phyloP scores from a whole-genome alignment of 2,797 vertebrate genomes.

The Graptemys geographica region DNA sequence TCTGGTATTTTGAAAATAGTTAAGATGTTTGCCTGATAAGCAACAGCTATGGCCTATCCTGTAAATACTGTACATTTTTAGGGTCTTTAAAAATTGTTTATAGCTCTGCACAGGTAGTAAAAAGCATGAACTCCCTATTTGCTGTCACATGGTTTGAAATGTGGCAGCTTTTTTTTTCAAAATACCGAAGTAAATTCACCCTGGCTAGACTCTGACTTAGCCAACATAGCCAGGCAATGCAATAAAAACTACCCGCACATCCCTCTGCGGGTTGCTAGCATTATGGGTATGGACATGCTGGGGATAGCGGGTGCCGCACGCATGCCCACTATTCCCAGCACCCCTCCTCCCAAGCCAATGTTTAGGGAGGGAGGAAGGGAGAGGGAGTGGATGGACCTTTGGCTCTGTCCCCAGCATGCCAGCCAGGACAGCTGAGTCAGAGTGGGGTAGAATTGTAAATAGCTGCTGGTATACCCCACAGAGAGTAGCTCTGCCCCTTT shows the following conservation, averaged over 20 bases:
- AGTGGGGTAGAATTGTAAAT: neutral
- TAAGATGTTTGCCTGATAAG: neutral
- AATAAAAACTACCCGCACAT: neutral
- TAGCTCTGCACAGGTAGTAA: neutral
- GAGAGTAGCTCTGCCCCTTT: neutral
- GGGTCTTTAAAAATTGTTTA: neutral
- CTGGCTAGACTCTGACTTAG: neutral
- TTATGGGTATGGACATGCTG: rapidly evolving
- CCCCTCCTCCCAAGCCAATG: neutral
- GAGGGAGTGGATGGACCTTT: neutral
- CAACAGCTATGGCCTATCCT: neutral
- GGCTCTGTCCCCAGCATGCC: neutral
- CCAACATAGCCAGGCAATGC: neutral
- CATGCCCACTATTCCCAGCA: neutral
- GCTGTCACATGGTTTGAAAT: neutral
- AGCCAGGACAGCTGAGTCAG: neutral
- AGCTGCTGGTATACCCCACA: neutral
- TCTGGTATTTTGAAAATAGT: neutral
- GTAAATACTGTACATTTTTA: neutral
- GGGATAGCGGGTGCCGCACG: rapidly evolving
- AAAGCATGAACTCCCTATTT: neutral
- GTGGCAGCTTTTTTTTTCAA: neutral
- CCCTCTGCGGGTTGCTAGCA: rapidly evolving
- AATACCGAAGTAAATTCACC: neutral
- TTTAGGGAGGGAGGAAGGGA: neutral